These are phyloP conservation scores for Gallirallus australis DNA, from an alignment of 2,797 vertebrate species.

Conservation along the genomic window DNA sequence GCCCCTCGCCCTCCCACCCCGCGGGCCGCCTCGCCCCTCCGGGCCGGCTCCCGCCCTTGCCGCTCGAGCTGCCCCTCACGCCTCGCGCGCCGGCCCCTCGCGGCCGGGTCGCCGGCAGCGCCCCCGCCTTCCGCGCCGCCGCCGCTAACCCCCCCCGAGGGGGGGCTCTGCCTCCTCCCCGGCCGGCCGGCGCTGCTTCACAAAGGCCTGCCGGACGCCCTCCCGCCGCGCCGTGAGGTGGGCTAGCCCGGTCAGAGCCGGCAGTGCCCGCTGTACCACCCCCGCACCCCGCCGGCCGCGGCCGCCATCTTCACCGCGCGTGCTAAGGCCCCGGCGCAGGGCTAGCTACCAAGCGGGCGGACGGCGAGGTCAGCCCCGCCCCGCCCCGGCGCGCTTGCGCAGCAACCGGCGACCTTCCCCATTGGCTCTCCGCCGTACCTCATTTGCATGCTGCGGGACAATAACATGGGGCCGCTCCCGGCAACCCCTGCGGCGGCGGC, in stretches of 20 bases:
- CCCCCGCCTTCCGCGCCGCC: not conserved
- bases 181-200: not conserved
- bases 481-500: not conserved
- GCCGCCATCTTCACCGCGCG: constrained; percentile 75
- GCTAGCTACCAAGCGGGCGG: not conserved
- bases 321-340: constrained; percentile 47
- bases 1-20: not conserved
- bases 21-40: not conserved
- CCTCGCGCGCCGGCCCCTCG: not conserved
- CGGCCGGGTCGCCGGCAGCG: not conserved
- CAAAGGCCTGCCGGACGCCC: not conserved
- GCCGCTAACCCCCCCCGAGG: not conserved
- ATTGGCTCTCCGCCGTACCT: not conserved
- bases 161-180: not conserved
- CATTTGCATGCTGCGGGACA: constrained; percentile 46
- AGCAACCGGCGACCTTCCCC: not conserved
- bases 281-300: constrained; percentile 30
- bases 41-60: not conserved
- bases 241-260: constrained; percentile 39
- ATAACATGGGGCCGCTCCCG: not conserved
- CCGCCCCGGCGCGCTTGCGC: not conserved
- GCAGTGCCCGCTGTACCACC: not conserved
- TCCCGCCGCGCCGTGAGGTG: not conserved
- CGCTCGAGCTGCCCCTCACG: not conserved
- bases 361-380: not conserved